Base-by-base conservation (phyloP, 1,140 invertebrate species). In the Grapholita molesta region DNA sequence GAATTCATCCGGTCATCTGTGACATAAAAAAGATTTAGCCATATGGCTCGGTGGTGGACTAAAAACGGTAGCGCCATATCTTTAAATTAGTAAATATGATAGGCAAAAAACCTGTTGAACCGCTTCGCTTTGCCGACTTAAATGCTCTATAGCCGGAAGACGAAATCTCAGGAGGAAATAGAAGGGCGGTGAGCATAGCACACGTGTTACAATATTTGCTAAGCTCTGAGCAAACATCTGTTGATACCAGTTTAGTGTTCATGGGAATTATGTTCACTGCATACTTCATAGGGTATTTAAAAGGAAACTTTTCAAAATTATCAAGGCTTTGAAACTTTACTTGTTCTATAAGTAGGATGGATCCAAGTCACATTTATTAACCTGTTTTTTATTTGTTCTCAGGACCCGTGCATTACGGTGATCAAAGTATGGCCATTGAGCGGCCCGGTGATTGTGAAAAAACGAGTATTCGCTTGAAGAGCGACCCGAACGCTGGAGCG, bases 151-250 rank as follows among this genome's bases (percentile, higher is more conserved):
- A 80, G 80, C 85, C 88, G 88, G 89, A 90, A 91, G 88, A 88
- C 82, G 80, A 89, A 90, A 90, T 90, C 85, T 90, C 80, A 80
- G 86, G 84, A 91, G 89, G 89, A 91, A 91, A 89, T 90, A 88
- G 84, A 85, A 83, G 84, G 84, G 85, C 80, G 76, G 70, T 72
- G 78, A 79, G 80, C 80, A 71, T 75, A 75, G 84, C 87, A 90
- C 89, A 91, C 89, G 89, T 91, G 89, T 90, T 90, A 90, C 85
- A 91, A 91, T 91, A 91, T 91, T 91, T 91, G 86, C 89, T 84
- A 83, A 85, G 79, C 81, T 80, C 78, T 80, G 72, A 78, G 76
- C 81, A 88, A 89, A 86, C 89, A 88, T 86, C 80, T 88, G 86
- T 77, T 80, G 82, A 83, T 84, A 85, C 71, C 70, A 80, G 71